Evolutionary conservation across 1,140 invertebrate species (phyloP), one percentile per base, ranked within the genome.

Genomic region (Hermetia illucens): DNA sequence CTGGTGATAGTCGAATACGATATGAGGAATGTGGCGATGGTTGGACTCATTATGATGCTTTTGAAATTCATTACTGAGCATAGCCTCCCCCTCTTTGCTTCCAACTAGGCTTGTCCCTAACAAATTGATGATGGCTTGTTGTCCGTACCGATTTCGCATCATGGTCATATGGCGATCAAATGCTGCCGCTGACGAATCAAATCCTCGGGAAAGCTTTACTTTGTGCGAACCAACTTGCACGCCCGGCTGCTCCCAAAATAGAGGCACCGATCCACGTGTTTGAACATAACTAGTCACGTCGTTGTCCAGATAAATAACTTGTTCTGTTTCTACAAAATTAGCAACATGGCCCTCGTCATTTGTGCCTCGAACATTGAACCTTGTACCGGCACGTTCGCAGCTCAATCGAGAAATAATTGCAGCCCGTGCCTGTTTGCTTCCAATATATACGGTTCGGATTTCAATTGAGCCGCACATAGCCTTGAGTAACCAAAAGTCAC

Each of bases 161-260:
- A 82, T 77, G 12, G 69, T 66, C 51, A 98, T 74, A 66, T 99
- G 95, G 35, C 85, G 75, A 48, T 95, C 81, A 62, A 93, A 94
- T 6, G 91, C 89, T 37, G 89, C 79, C 4, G 80, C 77, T 6
- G 91, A 91, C 4, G 88, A 77, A 65, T 97, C 92, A 57, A 87
- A 86, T 1, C 93, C 90, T 34, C 93, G 71, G 1, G 92, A 96
- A 63, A 98, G 79, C 64, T 91, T 88, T 0, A 99, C 89, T 71
- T 97, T 98, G 60, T 99, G 96, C 5, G 93, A 94, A 1, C 96
- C 96, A 21, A 99, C 91, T 65, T 98, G 92, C 12, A 98, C 79
- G n/a, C 95, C 95, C 1, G 94, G 92, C 55, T 98, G 95, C 61
- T 98, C 95, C 91, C 94, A 98, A 64, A 98, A 98, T 8, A 98